A percentile compares a stretch with the other conserved stretches of the same genome.
Conservation (phyloP, 2,113 vertebrate genomes). For the Daphoenositta chrysoptera region DNA sequence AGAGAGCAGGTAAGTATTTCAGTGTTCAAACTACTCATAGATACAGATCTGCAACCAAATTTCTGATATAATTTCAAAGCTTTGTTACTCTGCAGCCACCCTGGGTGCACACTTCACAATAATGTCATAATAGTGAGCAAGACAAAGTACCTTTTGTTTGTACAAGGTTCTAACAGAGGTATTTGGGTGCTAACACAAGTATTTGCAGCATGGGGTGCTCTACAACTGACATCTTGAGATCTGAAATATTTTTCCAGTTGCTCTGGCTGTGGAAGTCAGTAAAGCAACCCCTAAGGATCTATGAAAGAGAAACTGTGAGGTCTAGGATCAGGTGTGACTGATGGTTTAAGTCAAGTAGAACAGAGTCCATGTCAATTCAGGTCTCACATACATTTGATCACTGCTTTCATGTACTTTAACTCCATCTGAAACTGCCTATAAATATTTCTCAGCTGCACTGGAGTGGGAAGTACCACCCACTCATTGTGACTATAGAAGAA, state of each 20-base stretch:
- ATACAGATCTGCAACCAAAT: background rate
- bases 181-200: background rate
- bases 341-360: background rate
- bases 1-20: background rate
- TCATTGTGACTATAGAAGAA: background rate
- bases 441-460: background rate
- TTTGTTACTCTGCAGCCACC: background rate
- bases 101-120: background rate
- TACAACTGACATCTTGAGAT: background rate
- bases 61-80: background rate
- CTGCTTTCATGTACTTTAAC: background rate
- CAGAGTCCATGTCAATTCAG: background rate
- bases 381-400: background rate
- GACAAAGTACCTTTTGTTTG: background rate
- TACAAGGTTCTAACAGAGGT: background rate
- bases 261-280: background rate
- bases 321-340: background rate
- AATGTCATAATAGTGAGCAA: background rate
- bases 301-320: background rate
- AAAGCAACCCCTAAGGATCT: background rate
- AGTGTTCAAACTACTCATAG: background rate
- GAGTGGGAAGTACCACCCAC: background rate
- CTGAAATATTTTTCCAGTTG: background rate
- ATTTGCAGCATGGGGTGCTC: background rate
- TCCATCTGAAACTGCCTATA: background rate